Evolutionary conservation across 2,888 invertebrate species (phyloP), one percentile per base, ranked within the genome.

Genomic region (Campopleginae sp.): DNA sequence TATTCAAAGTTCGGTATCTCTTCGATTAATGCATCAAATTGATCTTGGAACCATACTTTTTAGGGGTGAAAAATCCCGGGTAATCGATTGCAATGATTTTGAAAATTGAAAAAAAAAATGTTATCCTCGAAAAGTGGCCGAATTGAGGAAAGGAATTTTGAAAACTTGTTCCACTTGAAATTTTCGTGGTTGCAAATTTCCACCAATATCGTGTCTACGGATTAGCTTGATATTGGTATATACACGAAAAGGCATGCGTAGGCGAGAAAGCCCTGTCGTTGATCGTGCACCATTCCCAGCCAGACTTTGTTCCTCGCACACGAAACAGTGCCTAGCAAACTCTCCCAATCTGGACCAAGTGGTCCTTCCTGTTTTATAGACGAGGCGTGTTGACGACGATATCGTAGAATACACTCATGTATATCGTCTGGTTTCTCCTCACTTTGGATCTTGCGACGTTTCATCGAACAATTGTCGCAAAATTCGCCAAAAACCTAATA

Each of bases 291-390:
- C 38, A 74, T 79, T 83, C 51, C 74, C 83, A 79, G 42, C 68
- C 42, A 31, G 42, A 48, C 27, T 72, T 75, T 63, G 44, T 10
- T 61, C 66, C 68, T 51, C 70, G 82, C 63, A 51, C 61, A 86
- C 85, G 86, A 88, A 88, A 88, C 83, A 84, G 83, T 38, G 65
- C 65, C 72, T 74, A 77, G 79, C 63, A 63, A 79, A 85, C 88
- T 87, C 82, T 87, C 89, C 89, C 88, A 92, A 92, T 92, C 90
- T 91, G 88, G 88, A 89, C 89, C 90, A 92, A 92, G 91, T 92
- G 91, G 92, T 89, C 88, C 91, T 91, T 92, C 91, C 92, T 92
- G 91, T 92, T 92, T 92, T 91, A 85, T 86, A 82, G 82, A 85
- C 79, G 71, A 71, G 63, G 63, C 77, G 70, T n/a, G n/a, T 75